phyloP scores from a whole-genome alignment of 2,113 vertebrate genomes.

The Syngnathus typhle region DNA sequence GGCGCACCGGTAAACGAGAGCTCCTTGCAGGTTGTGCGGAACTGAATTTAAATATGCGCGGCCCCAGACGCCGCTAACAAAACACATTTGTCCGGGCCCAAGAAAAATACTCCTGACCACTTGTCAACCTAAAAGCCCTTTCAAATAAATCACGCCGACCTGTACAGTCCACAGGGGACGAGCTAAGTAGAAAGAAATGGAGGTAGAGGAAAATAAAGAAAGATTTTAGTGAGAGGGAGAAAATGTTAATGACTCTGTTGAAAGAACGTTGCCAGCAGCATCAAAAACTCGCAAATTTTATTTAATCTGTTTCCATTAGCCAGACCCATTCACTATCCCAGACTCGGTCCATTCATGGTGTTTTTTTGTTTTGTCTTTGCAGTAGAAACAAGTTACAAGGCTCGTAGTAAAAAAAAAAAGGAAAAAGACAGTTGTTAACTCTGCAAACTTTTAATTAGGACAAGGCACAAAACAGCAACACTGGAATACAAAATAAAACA shows the following conservation, averaged over 20 bases:
- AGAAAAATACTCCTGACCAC: slow-evolving; percentile 38
- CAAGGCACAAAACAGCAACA: slow-evolving; percentile 58
- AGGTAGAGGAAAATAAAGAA: slow-evolving; percentile 28
- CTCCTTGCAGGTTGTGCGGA: slow-evolving; percentile 36
- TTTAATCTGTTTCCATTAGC: slow-evolving; percentile 25
- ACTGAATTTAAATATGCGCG: slow-evolving; percentile 39
- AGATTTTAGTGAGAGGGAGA: not conserved
- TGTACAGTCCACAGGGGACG: slow-evolving; percentile 22
- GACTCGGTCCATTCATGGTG: slow-evolving; percentile 31
- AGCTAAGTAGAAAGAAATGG: slow-evolving; percentile 25
- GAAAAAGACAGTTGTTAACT: slow-evolving; percentile 43
- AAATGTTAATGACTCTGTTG: slow-evolving; percentile 26
- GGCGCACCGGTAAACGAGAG: slow-evolving; percentile 30
- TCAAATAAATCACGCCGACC: slow-evolving; percentile 49
- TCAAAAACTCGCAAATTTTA: slow-evolving; percentile 20
- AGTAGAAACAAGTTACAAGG: slow-evolving; percentile 51
- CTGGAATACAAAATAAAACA: slow-evolving; percentile 58
- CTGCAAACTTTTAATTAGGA: slow-evolving; percentile 65
- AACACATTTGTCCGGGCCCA: slow-evolving; percentile 30
- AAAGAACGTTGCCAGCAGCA: slow-evolving; percentile 26
- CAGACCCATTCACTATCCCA: slow-evolving; percentile 19
- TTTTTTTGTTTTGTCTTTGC: slow-evolving; percentile 38
- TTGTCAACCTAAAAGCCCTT: slow-evolving; percentile 54
- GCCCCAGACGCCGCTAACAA: slow-evolving; percentile 35
- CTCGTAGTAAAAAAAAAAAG: slow-evolving; percentile 26